Percentiles rank a stretch among this genome's conserved stretches.
Conservation (phyloP, 2,888 invertebrate genomes). For the Hemithea aestivaria region DNA sequence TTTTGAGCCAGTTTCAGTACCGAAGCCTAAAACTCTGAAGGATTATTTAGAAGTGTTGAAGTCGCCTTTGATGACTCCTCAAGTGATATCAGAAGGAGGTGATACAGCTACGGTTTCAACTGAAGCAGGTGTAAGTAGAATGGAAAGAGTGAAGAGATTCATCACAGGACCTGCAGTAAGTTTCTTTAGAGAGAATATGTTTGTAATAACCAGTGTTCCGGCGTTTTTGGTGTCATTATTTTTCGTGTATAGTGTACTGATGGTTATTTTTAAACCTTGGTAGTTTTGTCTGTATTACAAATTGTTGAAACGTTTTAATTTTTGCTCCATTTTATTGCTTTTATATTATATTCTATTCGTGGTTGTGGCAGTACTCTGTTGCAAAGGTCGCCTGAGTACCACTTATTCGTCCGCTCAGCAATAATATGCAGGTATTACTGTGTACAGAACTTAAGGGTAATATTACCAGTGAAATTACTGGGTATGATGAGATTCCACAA, state of each 20-base stretch:
- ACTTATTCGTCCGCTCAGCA: no score
- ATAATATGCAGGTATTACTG: no score
- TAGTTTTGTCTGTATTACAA: constrained; percentile 15
- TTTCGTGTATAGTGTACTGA: constrained; percentile 46
- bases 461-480: no score
- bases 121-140: constrained; percentile 11
- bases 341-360: no score
- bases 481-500: no score
- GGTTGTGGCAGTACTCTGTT: no score
- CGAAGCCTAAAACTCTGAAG: constrained; percentile 31
- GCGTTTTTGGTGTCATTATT: constrained; percentile 50
- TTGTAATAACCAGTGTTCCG: constrained; percentile 55
- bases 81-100: constrained; percentile 25
- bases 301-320: no score
- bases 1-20: constrained; percentile 7
- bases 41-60: constrained; percentile 44
- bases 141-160: constrained; percentile 7
- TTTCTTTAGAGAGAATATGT: constrained; percentile 51
- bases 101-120: constrained; percentile 36
- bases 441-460: no score
- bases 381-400: no score
- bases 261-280: constrained; percentile 42
- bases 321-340: no score
- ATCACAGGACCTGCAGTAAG: constrained; percentile 13
- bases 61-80: constrained; percentile 21